These are phyloP conservation scores for Plebejus anna DNA, from an alignment of 2,888 invertebrate genomes.

Conservation along the genomic window DNA sequence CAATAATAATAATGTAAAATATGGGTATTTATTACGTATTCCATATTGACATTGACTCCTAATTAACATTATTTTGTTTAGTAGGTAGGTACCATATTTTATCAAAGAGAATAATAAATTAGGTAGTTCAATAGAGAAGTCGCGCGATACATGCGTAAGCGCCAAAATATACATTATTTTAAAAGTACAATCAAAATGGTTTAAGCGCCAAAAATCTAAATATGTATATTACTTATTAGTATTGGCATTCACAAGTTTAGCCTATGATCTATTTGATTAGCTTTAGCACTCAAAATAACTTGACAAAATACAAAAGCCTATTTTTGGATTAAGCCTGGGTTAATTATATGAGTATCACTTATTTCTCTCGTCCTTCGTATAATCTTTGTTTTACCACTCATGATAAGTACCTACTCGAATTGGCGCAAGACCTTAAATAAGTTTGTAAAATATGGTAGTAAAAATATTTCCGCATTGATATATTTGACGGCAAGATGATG, in stretches of 20 bases:
- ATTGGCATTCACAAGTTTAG: not conserved
- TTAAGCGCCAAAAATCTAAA: no score
- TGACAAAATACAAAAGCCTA: no score
- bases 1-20: not conserved
- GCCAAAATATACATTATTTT: no score
- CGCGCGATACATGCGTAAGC: no score
- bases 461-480: slow-evolving; percentile 9
- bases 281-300: not conserved
- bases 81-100: no score
- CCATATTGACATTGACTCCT: not conserved
- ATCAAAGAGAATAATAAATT: not conserved
- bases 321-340: no score
- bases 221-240: no score
- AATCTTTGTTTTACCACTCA: no score
- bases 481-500: not conserved
- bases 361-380: no score
- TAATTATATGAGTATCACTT: no score
- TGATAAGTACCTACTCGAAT: not conserved
- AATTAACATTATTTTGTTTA: not conserved
- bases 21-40: not conserved
- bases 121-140: no score
- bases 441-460: not conserved
- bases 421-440: not conserved
- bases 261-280: not conserved
- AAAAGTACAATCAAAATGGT: not conserved